phyloP scores from a whole-genome alignment of 2,797 vertebrate species.

The Coendou prehensilis region DNA sequence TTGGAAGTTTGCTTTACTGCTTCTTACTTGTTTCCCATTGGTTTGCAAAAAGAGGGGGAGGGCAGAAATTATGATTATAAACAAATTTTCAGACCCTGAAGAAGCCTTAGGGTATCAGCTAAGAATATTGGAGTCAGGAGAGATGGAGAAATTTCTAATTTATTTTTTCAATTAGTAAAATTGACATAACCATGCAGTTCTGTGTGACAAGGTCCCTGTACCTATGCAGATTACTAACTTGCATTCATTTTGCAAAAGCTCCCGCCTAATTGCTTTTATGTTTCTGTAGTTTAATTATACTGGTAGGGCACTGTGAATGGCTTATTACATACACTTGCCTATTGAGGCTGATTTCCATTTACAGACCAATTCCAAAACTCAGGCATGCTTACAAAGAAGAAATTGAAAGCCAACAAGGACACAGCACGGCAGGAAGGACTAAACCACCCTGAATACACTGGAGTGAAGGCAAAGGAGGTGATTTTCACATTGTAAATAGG shows the following conservation, averaged over 20 bases:
- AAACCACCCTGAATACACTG: neutral
- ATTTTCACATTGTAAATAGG: slow-evolving; percentile 44
- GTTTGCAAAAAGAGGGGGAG: neutral
- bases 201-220: slow-evolving; percentile 50
- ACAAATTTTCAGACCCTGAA: slow-evolving; percentile 19
- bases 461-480: neutral
- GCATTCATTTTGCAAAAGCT: slow-evolving; percentile 54
- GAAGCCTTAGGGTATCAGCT: neutral
- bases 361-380: slow-evolving; percentile 62
- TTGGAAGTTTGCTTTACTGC: neutral
- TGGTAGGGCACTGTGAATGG: neutral
- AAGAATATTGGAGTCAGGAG: neutral
- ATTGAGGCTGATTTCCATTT: slow-evolving; percentile 56
- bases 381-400: slow-evolving; percentile 19
- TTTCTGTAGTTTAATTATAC: slow-evolving; percentile 42
- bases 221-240: slow-evolving; percentile 44
- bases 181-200: neutral
- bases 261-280: slow-evolving; percentile 51
- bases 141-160: neutral
- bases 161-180: neutral
- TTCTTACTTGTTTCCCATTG: neutral
- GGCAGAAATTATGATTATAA: slow-evolving; percentile 39
- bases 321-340: neutral
- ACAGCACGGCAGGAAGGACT: slow-evolving; percentile 14
- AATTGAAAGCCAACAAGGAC: neutral